Base-by-base conservation (phyloP, 2,888 invertebrate species). In the Corbicula japonica region DNA sequence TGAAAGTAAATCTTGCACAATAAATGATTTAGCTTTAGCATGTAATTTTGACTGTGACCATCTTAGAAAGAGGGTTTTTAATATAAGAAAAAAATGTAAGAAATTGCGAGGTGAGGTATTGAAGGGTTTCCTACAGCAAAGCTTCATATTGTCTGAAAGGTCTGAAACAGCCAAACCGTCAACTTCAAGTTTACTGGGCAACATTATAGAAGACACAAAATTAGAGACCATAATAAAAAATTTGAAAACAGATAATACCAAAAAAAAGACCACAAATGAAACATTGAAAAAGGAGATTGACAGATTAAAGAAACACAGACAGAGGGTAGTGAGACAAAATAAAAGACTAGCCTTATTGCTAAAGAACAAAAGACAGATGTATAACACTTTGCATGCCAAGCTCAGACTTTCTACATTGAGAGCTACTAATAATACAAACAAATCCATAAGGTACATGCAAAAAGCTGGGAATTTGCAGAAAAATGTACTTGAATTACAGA, bases 1-100 rank as follows among this genome's bases (percentile, higher is more conserved):
- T 46, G 46, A 21, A 46, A 46, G 46, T 46, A n/a, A 18, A n/a
- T 18, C 18, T 46, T 46, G 46, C 46, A 46, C 46, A n/a, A n/a
- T 46, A 3, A 18, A 46, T 18, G 46, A 46, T 21, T 46, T 46
- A 46, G 46, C 46, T 46, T 46, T 46, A 46, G 46, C 46, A n/a
- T 46, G 18, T n/a, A 21, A 46, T 46, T 46, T 2, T 46, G 46
- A 46, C 46, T 46, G 46, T 46, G 46, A 46, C 1, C 5, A 21
- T 46, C 46, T 46, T n/a, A 46, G 46, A 46, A 46, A 2, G 21
- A 18, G 21, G 21, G 46, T 46, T 2, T 46, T 46, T 3, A 46
- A 21, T 46, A 21, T 46, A 46, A 46, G 21, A 46, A 41, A 41
- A 46, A 46, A 46, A 21, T n/a, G 46, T 46, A 46, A 46, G 21